Evolutionary conservation across 2,888 invertebrate genomes (phyloP).

Genomic region (Spilosoma lubricipeda): DNA sequence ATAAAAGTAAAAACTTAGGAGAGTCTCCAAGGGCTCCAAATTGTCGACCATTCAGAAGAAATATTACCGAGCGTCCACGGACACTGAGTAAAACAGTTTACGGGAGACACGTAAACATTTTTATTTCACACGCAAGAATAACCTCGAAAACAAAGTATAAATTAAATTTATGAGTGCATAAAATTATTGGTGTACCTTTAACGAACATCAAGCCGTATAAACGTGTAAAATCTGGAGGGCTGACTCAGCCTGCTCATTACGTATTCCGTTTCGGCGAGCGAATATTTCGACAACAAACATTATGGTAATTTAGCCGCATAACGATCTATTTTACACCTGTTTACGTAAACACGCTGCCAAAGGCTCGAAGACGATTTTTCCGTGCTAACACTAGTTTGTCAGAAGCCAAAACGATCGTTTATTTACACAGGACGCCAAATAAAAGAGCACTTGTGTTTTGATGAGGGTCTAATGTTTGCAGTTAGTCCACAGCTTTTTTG

Average conservation of each 20-base stretch:
- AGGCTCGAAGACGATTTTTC: conserved; percentile 74
- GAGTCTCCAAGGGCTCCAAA: conserved; percentile 41
- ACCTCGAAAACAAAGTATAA: conserved; percentile 64
- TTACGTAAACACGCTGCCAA: conserved; percentile 79
- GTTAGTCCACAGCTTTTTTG: conserved; percentile 47
- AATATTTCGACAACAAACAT: conserved; percentile 84
- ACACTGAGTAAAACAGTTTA: conserved; percentile 41
- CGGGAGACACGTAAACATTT: conserved; percentile 46
- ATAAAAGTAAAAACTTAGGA: conserved; percentile 27
- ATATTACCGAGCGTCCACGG: conserved; percentile 35
- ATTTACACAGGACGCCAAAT: conserved; percentile 48
- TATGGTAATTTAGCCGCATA: conserved; percentile 81
- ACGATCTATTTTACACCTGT: conserved; percentile 83
- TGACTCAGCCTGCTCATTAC: conserved; percentile 75
- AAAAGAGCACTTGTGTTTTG: conserved; percentile 47
- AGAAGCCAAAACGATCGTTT: conserved; percentile 54
- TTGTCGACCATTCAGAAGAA: conserved; percentile 40
- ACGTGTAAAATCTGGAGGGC: conserved; percentile 72
- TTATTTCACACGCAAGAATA: conserved; percentile 49
- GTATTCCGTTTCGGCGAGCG: conserved; percentile 78
- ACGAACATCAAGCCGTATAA: conserved; percentile 71
- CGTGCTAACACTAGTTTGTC: conserved; percentile 58
- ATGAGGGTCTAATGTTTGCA: conserved; percentile 55
- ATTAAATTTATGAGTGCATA: conserved; percentile 73
- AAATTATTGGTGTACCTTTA: conserved; percentile 73